A percentile compares a stretch with the other conserved stretches of the same genome.
These are phyloP conservation scores for Boloria selene DNA, from an alignment of 2,888 invertebrate species.

Conservation along the genomic window DNA sequence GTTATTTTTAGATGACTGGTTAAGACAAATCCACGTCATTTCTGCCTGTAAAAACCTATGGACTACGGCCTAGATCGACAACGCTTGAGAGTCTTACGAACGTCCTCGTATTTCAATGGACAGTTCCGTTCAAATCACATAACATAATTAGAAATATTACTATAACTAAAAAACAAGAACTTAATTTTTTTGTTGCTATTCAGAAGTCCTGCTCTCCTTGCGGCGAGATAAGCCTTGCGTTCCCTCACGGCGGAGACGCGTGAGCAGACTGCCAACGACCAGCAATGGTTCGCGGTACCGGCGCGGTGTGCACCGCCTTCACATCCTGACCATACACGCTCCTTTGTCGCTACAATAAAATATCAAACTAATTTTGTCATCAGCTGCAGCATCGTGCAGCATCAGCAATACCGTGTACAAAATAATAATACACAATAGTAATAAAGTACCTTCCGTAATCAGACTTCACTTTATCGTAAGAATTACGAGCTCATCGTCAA, in stretches of 20 bases:
- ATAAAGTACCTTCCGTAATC: too few relatives aligned
- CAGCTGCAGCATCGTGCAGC: too few relatives aligned
- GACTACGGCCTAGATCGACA: too few relatives aligned
- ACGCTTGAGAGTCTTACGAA: too few relatives aligned
- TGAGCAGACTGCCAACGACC: constrained; percentile 41
- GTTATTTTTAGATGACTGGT: constrained; percentile 71
- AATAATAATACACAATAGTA: too few relatives aligned
- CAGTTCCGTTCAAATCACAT: too few relatives aligned
- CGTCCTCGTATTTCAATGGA: too few relatives aligned
- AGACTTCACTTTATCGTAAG: too few relatives aligned
- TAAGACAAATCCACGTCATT: constrained; percentile 49
- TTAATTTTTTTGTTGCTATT: not conserved
- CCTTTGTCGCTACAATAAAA: not conserved
- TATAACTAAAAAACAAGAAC: too few relatives aligned
- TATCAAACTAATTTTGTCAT: not conserved
- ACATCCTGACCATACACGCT: not conserved
- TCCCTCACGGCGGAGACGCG: constrained; percentile 44
- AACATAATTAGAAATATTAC: too few relatives aligned
- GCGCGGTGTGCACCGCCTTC: not conserved
- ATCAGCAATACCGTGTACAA: too few relatives aligned
- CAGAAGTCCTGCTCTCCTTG: constrained; percentile 26
- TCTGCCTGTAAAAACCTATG: not conserved
- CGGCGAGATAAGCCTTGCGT: constrained; percentile 41
- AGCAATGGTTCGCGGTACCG: constrained; percentile 30
- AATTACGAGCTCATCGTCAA: too few relatives aligned